These are phyloP conservation scores for Dipodomys stephensi DNA, from an alignment of 2,113 vertebrate species.

Conservation along the genomic window DNA sequence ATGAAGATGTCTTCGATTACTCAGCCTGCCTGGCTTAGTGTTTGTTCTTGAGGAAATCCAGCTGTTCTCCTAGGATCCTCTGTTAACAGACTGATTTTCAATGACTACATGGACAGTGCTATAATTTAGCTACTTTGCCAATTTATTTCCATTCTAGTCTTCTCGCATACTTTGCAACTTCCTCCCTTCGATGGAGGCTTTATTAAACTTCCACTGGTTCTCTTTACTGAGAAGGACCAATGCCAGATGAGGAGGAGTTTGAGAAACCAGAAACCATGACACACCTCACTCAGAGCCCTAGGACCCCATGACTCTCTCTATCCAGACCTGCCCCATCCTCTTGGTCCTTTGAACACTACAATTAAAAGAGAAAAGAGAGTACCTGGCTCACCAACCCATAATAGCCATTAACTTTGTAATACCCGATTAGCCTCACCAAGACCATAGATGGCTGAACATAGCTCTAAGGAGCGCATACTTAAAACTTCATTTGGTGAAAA, in stretches of 20 bases:
- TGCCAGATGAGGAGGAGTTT: not conserved
- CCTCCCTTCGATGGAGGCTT: not conserved
- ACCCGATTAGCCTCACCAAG: not conserved
- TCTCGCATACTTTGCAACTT: not conserved
- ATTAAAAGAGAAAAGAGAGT: not conserved
- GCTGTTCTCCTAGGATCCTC: not conserved
- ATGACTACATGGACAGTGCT: not conserved
- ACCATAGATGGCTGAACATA: not conserved
- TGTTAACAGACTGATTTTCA: not conserved
- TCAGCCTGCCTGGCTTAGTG: not conserved
- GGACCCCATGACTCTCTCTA: not conserved
- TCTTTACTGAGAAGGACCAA: not conserved
- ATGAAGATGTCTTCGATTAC: not conserved
- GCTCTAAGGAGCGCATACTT: not conserved
- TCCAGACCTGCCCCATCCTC: not conserved
- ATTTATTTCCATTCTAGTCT: not conserved
- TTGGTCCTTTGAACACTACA: not conserved
- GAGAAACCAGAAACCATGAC: not conserved
- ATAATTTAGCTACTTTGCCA: not conserved
- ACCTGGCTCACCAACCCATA: not conserved
- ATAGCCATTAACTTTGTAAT: not conserved
- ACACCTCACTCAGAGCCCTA: not conserved
- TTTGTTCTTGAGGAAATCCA: slow-evolving; percentile 24
- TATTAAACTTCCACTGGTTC: not conserved
- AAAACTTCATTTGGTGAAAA: not conserved